Conservation (phyloP, 2,113 vertebrate genomes). For the Nesoenas mayeri region DNA sequence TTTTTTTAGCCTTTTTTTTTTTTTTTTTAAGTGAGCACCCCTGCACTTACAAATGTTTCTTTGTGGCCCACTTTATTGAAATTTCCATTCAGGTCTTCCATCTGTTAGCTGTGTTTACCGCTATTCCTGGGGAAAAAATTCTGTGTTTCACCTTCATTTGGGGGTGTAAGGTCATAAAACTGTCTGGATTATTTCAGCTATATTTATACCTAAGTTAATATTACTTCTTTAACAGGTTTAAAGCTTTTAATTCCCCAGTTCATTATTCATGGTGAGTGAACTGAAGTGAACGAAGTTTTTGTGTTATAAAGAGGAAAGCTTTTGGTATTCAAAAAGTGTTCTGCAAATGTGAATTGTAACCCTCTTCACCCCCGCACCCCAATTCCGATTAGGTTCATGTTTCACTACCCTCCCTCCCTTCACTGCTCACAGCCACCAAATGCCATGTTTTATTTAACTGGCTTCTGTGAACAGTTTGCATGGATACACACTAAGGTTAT, state of each 20-base stretch:
- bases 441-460: background rate
- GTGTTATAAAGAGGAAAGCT: constrained; percentile 68
- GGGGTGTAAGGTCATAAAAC: constrained; percentile 84
- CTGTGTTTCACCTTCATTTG: constrained; percentile 81
- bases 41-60: constrained; percentile 83
- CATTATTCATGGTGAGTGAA: constrained; percentile 70
- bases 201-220: constrained; percentile 86
- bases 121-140: constrained; percentile 82
- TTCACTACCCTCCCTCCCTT: background rate
- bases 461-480: background rate
- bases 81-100: constrained; percentile 85
- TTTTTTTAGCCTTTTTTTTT: constrained; percentile 67
- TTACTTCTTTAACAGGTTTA: constrained; percentile 85
- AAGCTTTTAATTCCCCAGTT: constrained; percentile 80
- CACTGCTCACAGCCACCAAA: background rate
- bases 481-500: background rate
- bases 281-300: constrained; percentile 72
- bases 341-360: constrained; percentile 45
- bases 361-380: constrained; percentile 29
- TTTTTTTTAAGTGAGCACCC: constrained; percentile 66
- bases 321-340: constrained; percentile 55
- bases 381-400: background rate
- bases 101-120: constrained; percentile 83
- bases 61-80: constrained; percentile 85
- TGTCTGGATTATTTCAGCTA: constrained; percentile 85